Evolutionary conservation across 2,888 invertebrate species (phyloP), one percentile per base, ranked within the genome.

Genomic region (Drosophila vallismaia): DNA sequence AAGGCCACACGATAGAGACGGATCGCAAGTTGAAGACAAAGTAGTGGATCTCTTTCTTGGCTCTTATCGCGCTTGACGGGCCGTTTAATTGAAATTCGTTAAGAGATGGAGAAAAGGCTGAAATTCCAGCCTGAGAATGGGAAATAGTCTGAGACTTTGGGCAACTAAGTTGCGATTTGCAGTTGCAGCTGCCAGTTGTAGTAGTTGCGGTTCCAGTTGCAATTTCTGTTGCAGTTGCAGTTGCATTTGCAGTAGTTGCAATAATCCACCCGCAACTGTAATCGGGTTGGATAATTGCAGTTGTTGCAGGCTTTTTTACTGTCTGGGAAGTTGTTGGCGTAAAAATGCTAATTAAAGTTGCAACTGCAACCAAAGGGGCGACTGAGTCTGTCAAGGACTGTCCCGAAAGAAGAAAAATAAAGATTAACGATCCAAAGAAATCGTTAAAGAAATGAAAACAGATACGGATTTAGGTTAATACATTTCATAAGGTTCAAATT

Each of bases 291-390:
- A 86, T 85, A 80, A 81, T 86, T 81, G 81, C 74, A 77, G 75
- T 75, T 42, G 55, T n/a, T 24, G 46, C 44, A 52, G 45, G 26
- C 31, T 57, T 33, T n/a, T 36, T n/a, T 46, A 19, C 19, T 19
- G 19, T 19, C 19, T 19, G 19, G 19, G 33, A 42, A 57, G 74
- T 60, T 72, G 84, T 70, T 81, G 74, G 77, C 74, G 84, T 74
- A 85, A 85, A 87, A 84, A 84, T 84, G 88, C 84, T 84, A 84
- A 84, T 84, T 84, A 88, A 87, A 87, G 86, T 74, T 73, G 19
- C 72, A 57, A 64, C 60, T 57, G 51, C 42, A 55, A 50, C 52
- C 1, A 7, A 29, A 29, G 26, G 29, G 36, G 44, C 33, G 31
- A 50, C 60, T 19, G 14, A 38, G 51, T 14, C 58, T 29, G 58